Evolutionary conservation across 2,888 invertebrate species (phyloP).

Genomic region (Panorpa germanica): DNA sequence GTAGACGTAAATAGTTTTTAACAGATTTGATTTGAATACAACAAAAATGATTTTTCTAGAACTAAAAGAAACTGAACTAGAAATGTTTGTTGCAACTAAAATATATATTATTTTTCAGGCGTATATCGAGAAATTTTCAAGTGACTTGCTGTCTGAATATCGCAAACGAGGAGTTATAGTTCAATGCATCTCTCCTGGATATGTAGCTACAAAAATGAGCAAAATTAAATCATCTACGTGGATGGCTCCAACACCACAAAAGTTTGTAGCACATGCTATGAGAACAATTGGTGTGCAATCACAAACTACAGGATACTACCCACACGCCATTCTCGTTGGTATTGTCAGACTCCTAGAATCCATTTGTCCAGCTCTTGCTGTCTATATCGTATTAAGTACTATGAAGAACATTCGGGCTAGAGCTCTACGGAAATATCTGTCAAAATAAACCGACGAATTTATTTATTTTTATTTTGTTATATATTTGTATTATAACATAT

Average conservation of each 20-base stretch:
- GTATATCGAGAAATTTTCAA: slow-evolving; percentile 64
- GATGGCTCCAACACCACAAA: slow-evolving; percentile 56
- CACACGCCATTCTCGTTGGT: slow-evolving; percentile 39
- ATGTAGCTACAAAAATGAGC: slow-evolving; percentile 83
- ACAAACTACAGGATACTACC: slow-evolving; percentile 57
- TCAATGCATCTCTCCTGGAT: slow-evolving; percentile 72
- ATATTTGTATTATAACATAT: too few species aligned
- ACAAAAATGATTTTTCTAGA: too few species aligned
- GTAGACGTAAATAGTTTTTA: too few species aligned
- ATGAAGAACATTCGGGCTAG: slow-evolving; percentile 44
- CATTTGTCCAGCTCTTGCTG: slow-evolving; percentile 31
- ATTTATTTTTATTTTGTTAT: too few species aligned
- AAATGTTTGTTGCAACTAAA: neutral
- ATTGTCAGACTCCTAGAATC: slow-evolving; percentile 27
- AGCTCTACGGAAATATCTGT: slow-evolving; percentile 29
- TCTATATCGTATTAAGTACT: slow-evolving; percentile 41
- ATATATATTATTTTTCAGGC: slow-evolving; percentile 28
- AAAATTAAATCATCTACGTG: slow-evolving; percentile 53
- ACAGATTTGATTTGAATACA: too few species aligned
- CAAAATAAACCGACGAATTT: slow-evolving; percentile 6
- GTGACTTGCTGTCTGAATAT: slow-evolving; percentile 59
- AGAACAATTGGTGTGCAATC: slow-evolving; percentile 47
- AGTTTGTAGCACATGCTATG: slow-evolving; percentile 51
- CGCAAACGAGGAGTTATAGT: slow-evolving; percentile 49
- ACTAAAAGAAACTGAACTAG: too few species aligned